Percentiles rank a stretch among this genome's conserved stretches.
Conservation (phyloP, 2,797 vertebrate species). For the Cyprinella venusta region DNA sequence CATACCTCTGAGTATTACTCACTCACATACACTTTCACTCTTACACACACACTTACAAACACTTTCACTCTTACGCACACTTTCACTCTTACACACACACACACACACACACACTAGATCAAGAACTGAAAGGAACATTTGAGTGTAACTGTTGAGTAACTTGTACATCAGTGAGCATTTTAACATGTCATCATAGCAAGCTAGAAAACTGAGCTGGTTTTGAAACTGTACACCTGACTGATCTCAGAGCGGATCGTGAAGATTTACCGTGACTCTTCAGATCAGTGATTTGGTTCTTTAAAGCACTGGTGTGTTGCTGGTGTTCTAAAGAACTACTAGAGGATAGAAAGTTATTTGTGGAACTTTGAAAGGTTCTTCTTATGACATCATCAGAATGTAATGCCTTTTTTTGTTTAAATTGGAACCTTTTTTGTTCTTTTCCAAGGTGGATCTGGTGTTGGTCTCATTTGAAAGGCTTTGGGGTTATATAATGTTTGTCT, state of each 20-base stretch:
- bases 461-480: background rate
- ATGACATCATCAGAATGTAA: background rate
- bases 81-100: background rate
- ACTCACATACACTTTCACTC: background rate
- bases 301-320: background rate
- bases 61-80: background rate
- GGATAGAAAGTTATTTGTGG: background rate
- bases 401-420: background rate
- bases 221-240: background rate
- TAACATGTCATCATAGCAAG: background rate
- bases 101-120: background rate
- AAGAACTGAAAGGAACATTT: background rate
- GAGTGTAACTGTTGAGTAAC: background rate
- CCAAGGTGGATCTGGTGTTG: background rate
- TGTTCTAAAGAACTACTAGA: background rate
- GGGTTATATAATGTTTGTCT: background rate
- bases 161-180: background rate
- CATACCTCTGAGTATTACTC: conserved; percentile 27
- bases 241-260: background rate
- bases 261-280: background rate
- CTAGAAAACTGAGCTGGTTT: background rate
- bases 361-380: background rate
- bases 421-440: background rate
- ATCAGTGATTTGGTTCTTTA: background rate
- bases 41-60: too few relatives aligned